Evolutionary conservation across 2,113 vertebrate genomes (phyloP), one percentile per base, ranked within the genome.

Genomic region (Neopipo cinnamomea): DNA sequence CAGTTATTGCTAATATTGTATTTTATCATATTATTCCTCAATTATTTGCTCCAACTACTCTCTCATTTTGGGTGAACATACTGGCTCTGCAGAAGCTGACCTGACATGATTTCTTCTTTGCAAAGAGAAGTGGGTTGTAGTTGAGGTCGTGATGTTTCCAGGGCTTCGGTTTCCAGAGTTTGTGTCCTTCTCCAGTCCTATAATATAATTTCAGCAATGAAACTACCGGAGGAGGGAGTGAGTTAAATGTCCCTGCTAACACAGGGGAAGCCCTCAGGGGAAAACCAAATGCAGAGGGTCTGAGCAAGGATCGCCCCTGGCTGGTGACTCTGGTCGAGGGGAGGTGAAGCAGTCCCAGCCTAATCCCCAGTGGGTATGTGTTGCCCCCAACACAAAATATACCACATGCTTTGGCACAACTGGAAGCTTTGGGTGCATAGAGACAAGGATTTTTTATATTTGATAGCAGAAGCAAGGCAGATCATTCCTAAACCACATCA

Each of bases 1-100:
- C 83, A 76, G 70, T 58, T 93, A 85, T 70, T 41, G 30, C 58
- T 97, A 73, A 79, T 93, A 46, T 2, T 70, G 58, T 79, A 31
- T 49, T 93, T 91, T 96, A 82, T 89, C 70, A 39, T 70, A 50
- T 89, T 94, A 85, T 78, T 92, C 55, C 52, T 89, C 73, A 76
- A 49, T 95, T 87, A 79, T 87, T 95, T 95, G 91, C 86, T 92
- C 89, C 74, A 85, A 37, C 62, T 82, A 1, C 66, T 96, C 90
- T 68, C 88, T 91, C 93, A 62, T 83, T 80, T 96, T 79, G 56
- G 58, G 70, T 91, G 52, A 93, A 73, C 35, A 89, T 92, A 68
- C 68, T 37, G 81, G 37, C 78, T 73, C 77, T 46, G 82, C 52
- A 68, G 88, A 84, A 72, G 61, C 88, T 91, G 88, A 81, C 85